These are phyloP conservation scores for Microcebus lehilahytsara DNA, from an alignment of 2,113 vertebrate species.

Conservation along the genomic window DNA sequence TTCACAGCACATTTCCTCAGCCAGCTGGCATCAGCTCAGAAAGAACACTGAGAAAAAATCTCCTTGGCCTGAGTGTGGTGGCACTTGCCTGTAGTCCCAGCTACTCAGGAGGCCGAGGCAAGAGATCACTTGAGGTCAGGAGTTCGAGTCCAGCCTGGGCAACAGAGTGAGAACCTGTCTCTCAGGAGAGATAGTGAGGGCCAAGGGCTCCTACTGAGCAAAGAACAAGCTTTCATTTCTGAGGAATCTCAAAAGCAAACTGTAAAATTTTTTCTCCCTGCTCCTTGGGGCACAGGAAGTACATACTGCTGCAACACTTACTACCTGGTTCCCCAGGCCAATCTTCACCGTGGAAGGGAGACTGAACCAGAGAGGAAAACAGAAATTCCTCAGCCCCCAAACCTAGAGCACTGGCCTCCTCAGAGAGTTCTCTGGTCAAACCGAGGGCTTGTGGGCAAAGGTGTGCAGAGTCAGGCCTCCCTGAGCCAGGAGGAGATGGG, in stretches of 20 bases:
- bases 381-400: not conserved
- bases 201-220: not conserved
- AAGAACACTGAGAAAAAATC: not conserved
- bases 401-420: not conserved
- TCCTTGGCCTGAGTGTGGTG: not conserved
- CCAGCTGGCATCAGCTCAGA: not conserved
- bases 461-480: not conserved
- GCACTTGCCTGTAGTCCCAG: not conserved
- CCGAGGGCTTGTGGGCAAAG: not conserved
- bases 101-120: not conserved
- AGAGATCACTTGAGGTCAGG: not conserved
- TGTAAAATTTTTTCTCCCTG: not conserved
- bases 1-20: not conserved
- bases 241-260: constrained; percentile 25
- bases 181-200: not conserved
- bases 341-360: not conserved
- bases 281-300: not conserved
- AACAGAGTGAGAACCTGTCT: not conserved
- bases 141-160: not conserved
- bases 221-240: not conserved
- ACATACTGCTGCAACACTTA: not conserved
- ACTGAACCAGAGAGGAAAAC: not conserved
- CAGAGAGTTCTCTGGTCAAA: not conserved
- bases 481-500: not conserved
- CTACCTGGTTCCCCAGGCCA: not conserved